Conservation (phyloP, 2,888 invertebrate genomes). For the Allophyes oxyacanthae region DNA sequence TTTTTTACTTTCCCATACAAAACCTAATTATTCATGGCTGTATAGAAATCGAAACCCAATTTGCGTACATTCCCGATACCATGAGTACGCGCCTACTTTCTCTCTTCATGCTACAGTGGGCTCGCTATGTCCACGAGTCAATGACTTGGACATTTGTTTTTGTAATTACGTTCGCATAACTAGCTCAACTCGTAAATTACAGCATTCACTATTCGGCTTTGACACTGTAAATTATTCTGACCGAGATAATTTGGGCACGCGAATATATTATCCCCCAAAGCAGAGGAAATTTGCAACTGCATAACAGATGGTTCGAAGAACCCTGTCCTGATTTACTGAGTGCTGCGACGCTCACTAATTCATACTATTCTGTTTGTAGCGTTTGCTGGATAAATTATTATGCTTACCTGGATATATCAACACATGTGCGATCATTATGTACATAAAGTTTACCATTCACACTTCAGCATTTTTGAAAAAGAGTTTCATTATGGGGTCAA, state of each 20-base stretch:
- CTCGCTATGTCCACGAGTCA: slow-evolving; percentile 68
- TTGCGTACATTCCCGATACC: slow-evolving; percentile 71
- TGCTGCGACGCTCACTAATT: slow-evolving; percentile 41
- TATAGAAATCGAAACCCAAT: slow-evolving; percentile 78
- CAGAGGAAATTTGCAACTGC: slow-evolving; percentile 36
- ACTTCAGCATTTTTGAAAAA: slow-evolving; percentile 26
- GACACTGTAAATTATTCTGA: slow-evolving; percentile 62
- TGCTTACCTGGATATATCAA: slow-evolving; percentile 21
- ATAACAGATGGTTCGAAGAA: slow-evolving; percentile 36
- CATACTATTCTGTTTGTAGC: slow-evolving; percentile 40
- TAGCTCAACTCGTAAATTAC: slow-evolving; percentile 59
- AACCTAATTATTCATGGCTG: slow-evolving; percentile 61
- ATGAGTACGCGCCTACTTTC: slow-evolving; percentile 73
- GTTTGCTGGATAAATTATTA: slow-evolving; percentile 28
- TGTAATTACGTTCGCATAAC: slow-evolving; percentile 60
- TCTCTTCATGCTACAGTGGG: slow-evolving; percentile 74
- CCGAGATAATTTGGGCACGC: slow-evolving; percentile 55
- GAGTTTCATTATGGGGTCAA: slow-evolving; percentile 23
- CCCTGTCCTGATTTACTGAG: slow-evolving; percentile 28
- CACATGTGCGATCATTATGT: background rate
- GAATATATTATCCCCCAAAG: slow-evolving; percentile 44
- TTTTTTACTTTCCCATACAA: slow-evolving; percentile 55
- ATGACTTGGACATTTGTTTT: slow-evolving; percentile 70
- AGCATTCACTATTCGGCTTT: slow-evolving; percentile 60
- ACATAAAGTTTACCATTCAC: slow-evolving; percentile 18